phyloP scores from a whole-genome alignment of 2,797 vertebrate species.

The Falco novaeseelandiae region DNA sequence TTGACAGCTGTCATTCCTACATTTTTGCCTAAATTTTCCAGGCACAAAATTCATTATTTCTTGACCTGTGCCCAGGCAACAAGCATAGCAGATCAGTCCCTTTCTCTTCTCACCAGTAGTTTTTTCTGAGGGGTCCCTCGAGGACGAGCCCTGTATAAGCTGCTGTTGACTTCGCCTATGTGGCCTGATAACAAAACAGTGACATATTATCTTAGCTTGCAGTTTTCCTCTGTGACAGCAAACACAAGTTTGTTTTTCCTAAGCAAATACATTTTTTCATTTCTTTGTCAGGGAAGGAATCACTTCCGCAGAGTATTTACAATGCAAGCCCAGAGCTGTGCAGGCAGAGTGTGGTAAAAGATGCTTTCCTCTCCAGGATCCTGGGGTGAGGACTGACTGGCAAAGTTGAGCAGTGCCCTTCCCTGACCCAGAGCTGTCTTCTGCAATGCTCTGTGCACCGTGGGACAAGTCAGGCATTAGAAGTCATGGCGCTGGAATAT shows the following conservation, averaged over 20 bases:
- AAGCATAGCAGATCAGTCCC: background rate
- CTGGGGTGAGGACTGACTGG: background rate
- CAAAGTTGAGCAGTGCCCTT: background rate
- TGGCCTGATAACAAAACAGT: background rate
- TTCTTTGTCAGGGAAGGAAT: background rate
- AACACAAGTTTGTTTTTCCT: background rate
- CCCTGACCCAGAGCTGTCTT: background rate
- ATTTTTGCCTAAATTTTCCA: background rate
- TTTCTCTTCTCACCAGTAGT: background rate
- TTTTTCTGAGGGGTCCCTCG: background rate
- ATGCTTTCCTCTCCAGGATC: background rate
- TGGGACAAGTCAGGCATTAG: rapidly evolving
- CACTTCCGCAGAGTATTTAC: background rate
- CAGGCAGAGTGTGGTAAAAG: background rate
- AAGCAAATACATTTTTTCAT: background rate
- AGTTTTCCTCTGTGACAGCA: background rate
- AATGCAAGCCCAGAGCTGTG: background rate
- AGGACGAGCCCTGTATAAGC: background rate
- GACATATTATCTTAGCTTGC: background rate
- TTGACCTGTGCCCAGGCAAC: background rate
- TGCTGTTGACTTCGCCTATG: background rate
- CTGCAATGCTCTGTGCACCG: background rate
- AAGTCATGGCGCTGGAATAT: background rate
- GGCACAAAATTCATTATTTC: background rate
- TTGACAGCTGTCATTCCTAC: background rate